phyloP scores from a whole-genome alignment of 2,888 invertebrate genomes.

The Dryomyza anilis region DNA sequence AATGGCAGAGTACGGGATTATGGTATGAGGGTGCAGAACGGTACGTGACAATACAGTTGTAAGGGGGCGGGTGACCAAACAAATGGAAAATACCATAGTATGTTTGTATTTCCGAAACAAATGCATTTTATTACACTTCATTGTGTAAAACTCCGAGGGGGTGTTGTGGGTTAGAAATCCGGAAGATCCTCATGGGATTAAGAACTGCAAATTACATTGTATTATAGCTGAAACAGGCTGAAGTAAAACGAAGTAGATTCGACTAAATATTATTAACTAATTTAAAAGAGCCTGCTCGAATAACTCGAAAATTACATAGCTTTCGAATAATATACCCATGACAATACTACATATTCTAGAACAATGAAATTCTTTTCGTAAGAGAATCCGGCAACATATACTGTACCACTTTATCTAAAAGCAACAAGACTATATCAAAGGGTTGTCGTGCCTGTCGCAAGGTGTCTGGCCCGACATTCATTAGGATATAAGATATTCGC shows the following conservation, averaged over 20 bases:
- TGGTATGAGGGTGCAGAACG: not conserved
- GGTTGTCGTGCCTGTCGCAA: not conserved
- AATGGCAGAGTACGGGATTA: not conserved
- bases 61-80: too few species aligned
- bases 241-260: not conserved
- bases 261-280: conserved; percentile 15
- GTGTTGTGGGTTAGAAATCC: not conserved
- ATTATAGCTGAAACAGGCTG: not conserved
- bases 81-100: too few species aligned
- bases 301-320: conserved; percentile 8
- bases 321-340: too few species aligned
- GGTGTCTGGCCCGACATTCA: not conserved
- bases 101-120: conserved; percentile 22
- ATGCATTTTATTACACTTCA: conserved; percentile 37
- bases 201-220: not conserved
- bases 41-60: not conserved
- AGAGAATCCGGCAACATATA: not conserved
- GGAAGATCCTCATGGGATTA: not conserved
- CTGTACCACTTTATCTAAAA: too few species aligned
- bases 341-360: not conserved
- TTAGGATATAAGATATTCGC: conserved; percentile 7
- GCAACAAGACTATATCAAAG: too few species aligned
- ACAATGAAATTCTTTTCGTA: not conserved
- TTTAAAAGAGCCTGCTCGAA: conserved; percentile 8
- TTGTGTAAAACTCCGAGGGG: too few species aligned